phyloP scores from a whole-genome alignment of 2,797 vertebrate species.

The Pitangus sulphuratus region DNA sequence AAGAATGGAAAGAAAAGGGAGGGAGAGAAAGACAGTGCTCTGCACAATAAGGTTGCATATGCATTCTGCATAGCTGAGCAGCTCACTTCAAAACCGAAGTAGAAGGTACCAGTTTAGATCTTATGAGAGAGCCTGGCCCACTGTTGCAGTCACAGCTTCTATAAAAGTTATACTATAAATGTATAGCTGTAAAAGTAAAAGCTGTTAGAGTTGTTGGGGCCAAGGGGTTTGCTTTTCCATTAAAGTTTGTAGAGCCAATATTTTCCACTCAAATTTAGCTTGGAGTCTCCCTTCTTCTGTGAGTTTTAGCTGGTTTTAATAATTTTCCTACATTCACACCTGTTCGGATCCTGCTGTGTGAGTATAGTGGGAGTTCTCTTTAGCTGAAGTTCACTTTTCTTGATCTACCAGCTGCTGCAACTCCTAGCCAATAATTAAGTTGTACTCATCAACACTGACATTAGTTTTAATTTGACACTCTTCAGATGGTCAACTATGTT shows the following conservation, averaged over 20 bases:
- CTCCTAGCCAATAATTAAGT: neutral
- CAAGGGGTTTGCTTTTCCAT: neutral
- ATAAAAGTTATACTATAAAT: neutral
- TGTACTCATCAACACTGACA: neutral
- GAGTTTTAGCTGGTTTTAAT: neutral
- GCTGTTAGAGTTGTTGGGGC: neutral
- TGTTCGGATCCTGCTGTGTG: neutral
- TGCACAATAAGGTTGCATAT: neutral
- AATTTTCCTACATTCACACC: neutral
- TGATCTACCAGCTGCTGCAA: neutral
- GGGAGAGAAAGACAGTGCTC: fast-evolving
- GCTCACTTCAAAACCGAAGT: neutral
- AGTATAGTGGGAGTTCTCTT: neutral
- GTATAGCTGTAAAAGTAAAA: neutral
- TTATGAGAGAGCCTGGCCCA: neutral
- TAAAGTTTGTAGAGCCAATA: neutral
- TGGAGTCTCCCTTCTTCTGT: neutral
- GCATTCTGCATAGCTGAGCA: neutral
- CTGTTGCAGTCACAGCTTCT: neutral
- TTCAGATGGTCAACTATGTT: neutral
- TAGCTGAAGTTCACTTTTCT: neutral
- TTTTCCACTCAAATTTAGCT: neutral
- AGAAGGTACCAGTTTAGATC: neutral
- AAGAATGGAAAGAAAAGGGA: neutral
- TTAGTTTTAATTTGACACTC: neutral